Evolutionary conservation across 2,797 vertebrate species (phyloP).

Genomic region (Protosalanx chinensis): DNA sequence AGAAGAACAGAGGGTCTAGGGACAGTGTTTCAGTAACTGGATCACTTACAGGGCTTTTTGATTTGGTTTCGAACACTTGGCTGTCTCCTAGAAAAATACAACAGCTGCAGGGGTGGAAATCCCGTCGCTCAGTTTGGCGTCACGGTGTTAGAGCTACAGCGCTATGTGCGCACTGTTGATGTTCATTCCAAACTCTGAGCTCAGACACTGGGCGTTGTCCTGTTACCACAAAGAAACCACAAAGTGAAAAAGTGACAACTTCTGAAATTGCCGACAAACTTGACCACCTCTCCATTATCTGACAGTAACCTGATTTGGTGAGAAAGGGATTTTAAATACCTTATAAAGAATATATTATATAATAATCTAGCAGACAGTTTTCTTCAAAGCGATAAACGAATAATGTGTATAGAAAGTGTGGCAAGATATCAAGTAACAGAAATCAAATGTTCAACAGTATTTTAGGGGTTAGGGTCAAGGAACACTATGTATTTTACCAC

Average conservation of each 20-base stretch:
- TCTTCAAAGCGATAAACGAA: too few relatives aligned
- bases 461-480: too few relatives aligned
- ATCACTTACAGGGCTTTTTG: conserved; percentile 44
- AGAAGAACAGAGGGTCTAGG: not conserved
- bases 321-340: too few relatives aligned
- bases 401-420: too few relatives aligned
- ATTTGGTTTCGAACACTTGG: conserved; percentile 46
- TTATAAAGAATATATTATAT: too few relatives aligned
- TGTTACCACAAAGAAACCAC: not conserved
- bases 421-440: too few relatives aligned
- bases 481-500: too few relatives aligned
- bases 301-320: too few relatives aligned
- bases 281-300: not conserved
- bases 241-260: not conserved
- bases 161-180: not conserved
- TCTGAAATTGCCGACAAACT: not conserved
- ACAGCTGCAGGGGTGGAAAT: conserved; percentile 52
- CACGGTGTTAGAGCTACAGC: conserved; percentile 33
- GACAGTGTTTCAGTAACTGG: conserved; percentile 23
- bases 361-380: too few relatives aligned
- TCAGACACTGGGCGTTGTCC: not conserved
- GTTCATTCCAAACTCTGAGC: not conserved
- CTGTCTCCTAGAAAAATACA: conserved; percentile 35
- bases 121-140: conserved; percentile 29
- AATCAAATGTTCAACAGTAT: too few relatives aligned